Base-by-base conservation (phyloP, 2,797 vertebrate species). In the Poecile montanus region DNA sequence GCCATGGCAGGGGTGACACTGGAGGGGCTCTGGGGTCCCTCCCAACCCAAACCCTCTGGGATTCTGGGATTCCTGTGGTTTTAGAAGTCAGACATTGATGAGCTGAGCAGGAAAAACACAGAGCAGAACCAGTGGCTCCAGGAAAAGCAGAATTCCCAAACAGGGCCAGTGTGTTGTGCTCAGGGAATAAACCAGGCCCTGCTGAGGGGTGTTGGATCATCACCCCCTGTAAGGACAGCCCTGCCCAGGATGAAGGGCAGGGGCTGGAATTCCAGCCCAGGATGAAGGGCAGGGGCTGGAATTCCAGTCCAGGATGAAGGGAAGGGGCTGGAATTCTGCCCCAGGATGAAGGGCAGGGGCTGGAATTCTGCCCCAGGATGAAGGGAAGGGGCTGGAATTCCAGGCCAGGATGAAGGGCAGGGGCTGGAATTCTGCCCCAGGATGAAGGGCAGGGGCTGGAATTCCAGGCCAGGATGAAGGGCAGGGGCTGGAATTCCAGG, bases 121-220 rank as follows among this genome's bases (percentile, higher is more conserved):
- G 48, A 1, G 21, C 27, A 68, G 82, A 79, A 57, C 9, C 48
- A 22, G 4, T 23, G 66, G 48, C 57, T 17, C 10, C 6, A 61
- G 45, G 45, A 68, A 65, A 61, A 32, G 0, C 18, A 15, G 27
- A 23, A 32, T 21, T 54, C 61, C 47, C 44, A 48, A 34, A 9
- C 5, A 1, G 1, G 9, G 32, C 11, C 5, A 7, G 36, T 0
- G n/a, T 7, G 54, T 1, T 25, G 21, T 16, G 66, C 70, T 47
- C 29, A 7, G 27, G 65, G 22, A 47, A 16, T 0, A 4, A 5
- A 19, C 1, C 22, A 11, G 45, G 16, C 36, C 10, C 47, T 34
- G 53, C 80, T 10, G 42, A 7, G 18, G 44, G 1, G 38, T 0
- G 6, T 3, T 7, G 2, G 38, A 5, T 3, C 30, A 2, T 2